Evolutionary conservation across 2,797 vertebrate genomes (phyloP).

Genomic region (Carapus acus): DNA sequence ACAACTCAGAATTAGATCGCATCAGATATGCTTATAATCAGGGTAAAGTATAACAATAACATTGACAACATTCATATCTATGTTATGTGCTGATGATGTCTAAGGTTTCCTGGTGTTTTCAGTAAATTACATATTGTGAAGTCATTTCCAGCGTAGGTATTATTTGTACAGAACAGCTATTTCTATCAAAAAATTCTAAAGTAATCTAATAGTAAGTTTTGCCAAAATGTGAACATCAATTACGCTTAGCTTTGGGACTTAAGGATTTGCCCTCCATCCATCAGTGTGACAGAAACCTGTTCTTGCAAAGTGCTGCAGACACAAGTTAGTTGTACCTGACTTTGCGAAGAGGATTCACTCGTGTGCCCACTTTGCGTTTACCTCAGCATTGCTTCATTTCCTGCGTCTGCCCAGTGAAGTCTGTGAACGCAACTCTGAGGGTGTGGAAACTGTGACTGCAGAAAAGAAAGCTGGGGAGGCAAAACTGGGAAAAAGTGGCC

Average conservation of each 20-base stretch:
- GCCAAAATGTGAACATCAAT: too few species aligned
- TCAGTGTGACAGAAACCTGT: neutral
- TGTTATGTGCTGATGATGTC: too few species aligned
- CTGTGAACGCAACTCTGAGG: neutral
- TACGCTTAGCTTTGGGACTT: too few species aligned
- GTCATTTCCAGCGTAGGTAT: too few species aligned
- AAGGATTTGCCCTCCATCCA: too few species aligned
- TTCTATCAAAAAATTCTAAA: neutral
- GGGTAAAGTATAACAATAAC: too few species aligned
- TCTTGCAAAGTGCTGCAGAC: neutral
- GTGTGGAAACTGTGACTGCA: neutral
- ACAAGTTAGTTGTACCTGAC: too few species aligned
- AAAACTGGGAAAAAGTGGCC: slow-evolving; percentile 31
- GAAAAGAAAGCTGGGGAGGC: slow-evolving; percentile 27
- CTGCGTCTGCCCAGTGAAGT: slow-evolving; percentile 24
- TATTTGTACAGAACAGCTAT: neutral
- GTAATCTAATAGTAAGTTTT: neutral
- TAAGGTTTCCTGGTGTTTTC: too few species aligned
- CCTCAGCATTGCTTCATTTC: slow-evolving; percentile 29
- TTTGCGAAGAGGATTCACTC: slow-evolving; percentile 24
- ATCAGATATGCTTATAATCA: too few species aligned
- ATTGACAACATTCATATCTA: too few species aligned
- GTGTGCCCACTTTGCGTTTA: slow-evolving; percentile 7
- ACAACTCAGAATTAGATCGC: too few species aligned
- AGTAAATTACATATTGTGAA: too few species aligned